Percentiles rank a stretch among this genome's conserved stretches.
Conservation (phyloP, 92 coral and sea anemone species). For the Bergia puertoricense region DNA sequence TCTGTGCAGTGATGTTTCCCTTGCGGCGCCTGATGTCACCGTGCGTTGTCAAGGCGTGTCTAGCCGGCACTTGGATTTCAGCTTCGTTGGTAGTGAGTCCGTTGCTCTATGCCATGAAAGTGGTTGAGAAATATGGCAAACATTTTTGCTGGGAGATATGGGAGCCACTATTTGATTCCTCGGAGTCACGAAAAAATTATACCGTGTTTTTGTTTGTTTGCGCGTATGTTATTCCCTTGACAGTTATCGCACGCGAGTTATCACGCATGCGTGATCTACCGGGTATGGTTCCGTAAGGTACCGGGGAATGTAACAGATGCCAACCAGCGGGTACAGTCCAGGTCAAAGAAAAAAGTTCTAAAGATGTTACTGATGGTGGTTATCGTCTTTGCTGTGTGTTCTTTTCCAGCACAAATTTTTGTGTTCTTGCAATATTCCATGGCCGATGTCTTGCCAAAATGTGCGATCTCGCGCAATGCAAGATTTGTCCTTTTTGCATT, state of each 20-base stretch:
- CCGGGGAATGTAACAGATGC: slow-evolving; percentile 88
- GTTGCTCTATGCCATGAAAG: slow-evolving; percentile 80
- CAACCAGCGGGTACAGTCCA: slow-evolving; percentile 69
- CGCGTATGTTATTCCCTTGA: slow-evolving; percentile 73
- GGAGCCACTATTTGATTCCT: slow-evolving; percentile 68
- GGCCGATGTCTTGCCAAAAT: slow-evolving; percentile 35
- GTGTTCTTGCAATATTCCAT: slow-evolving; percentile 43
- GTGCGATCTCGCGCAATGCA: slow-evolving; percentile 47
- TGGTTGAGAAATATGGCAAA: slow-evolving; percentile 47
- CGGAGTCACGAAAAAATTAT: slow-evolving; percentile 61
- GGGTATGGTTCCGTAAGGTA: slow-evolving; percentile 84
- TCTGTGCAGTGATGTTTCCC: slow-evolving; percentile 82
- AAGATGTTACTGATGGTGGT: slow-evolving; percentile 78
- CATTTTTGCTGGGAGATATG: slow-evolving; percentile 76
- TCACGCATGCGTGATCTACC: slow-evolving; percentile 79
- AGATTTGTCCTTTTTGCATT: slow-evolving; percentile 61
- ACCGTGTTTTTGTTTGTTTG: slow-evolving; percentile 68
- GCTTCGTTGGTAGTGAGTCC: slow-evolving; percentile 73
- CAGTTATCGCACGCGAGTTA: slow-evolving; percentile 64
- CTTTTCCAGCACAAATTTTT: slow-evolving; percentile 72
- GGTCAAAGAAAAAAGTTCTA: slow-evolving; percentile 74
- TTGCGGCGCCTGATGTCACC: slow-evolving; percentile 64
- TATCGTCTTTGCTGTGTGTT: slow-evolving; percentile 60
- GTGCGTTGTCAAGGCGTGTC: slow-evolving; percentile 56
- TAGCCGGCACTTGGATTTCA: slow-evolving; percentile 73